Base-by-base conservation (phyloP, 2,113 vertebrate genomes). In the Zosterops japonicus region DNA sequence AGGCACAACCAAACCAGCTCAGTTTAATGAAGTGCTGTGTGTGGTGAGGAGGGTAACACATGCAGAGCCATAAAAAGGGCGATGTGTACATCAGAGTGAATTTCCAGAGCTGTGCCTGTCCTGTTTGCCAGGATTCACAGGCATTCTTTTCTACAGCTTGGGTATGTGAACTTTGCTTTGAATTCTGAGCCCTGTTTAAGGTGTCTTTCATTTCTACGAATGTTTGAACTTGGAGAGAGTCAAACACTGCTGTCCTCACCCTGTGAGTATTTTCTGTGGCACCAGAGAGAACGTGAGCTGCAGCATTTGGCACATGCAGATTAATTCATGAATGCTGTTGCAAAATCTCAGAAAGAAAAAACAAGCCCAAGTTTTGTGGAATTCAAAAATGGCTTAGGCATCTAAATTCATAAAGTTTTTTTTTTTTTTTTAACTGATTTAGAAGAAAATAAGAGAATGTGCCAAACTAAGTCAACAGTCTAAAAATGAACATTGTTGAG, bases 401-500 rank as follows among this genome's bases (percentile, higher is more conserved):
- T 64, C 60, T 74, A 74, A 81, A 92, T 65, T 87, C 18, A 41
- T 13, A 53, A 85, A 94, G 24, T 89, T 81, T 57, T 10, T 49
- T 42, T 59, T 2, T 8, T 42, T 29, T 49, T 68, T 44, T 44
- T 1, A 1, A 53, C 27, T 52, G 29, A 91, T 69, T 75, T 35
- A 46, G 14, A 89, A 59, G 53, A 93, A 93, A 90, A 92, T 56
- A 88, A 80, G 64, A 82, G 71, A 82, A 91, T 61, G 75, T 87
- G 67, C 61, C 78, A 95, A 95, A 91, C 81, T 64, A 89, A 95
- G 84, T 50, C 67, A 87, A 79, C 69, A 82, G 57, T 69, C 87
- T 93, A 87, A 93, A 95, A 93, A 80, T 47, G 74, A 94, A 90
- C 67, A 52, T 49, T 91, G 86, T 79, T 61, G 81, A 97, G 89